phyloP scores from a whole-genome alignment of 2,797 vertebrate species.

The Cryptoprocta ferox region DNA sequence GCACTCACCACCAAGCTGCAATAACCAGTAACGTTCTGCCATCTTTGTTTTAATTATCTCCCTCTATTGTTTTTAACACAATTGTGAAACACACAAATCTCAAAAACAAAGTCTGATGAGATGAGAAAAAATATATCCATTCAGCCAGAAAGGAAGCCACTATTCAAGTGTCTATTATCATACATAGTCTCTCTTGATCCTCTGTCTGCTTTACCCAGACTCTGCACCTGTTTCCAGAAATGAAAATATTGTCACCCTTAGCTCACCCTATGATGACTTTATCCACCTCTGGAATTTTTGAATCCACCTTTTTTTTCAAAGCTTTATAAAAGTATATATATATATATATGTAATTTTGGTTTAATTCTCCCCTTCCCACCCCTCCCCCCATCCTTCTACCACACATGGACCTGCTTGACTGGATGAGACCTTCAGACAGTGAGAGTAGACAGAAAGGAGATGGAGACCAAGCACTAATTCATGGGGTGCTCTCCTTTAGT shows the following conservation, averaged over 20 bases:
- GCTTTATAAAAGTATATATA: background rate
- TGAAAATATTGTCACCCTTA: background rate
- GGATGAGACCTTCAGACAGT: background rate
- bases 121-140: background rate
- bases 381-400: too few relatives aligned
- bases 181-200: background rate
- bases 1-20: background rate
- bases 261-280: background rate
- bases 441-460: background rate
- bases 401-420: background rate
- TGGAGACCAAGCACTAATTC: background rate
- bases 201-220: background rate
- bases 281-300: background rate
- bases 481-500: background rate
- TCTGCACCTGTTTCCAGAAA: background rate
- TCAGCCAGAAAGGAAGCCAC: background rate
- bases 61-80: background rate
- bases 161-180: fast-evolving
- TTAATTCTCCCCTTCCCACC: background rate
- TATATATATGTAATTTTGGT: background rate
- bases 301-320: background rate
- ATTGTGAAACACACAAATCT: background rate
- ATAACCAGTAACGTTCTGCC: background rate
- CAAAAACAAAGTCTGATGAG: background rate
- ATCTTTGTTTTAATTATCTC: background rate